Evolutionary conservation across 2,113 vertebrate species (phyloP), one percentile per base, ranked within the genome.

Genomic region (Coryphaenoides rupestris): DNA sequence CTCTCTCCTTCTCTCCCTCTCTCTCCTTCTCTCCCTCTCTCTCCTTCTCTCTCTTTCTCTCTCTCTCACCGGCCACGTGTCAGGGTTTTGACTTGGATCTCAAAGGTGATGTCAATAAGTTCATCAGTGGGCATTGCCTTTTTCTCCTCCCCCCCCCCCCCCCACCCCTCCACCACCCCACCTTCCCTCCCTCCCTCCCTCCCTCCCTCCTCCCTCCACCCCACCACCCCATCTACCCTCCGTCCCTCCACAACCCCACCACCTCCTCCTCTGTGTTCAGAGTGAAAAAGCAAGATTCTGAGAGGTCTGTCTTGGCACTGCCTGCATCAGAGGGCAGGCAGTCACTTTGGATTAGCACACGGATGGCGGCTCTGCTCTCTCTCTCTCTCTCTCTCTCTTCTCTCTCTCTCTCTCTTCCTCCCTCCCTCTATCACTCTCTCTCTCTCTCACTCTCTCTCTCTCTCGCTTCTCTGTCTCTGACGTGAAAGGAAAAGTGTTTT

Each of bases 311-410:
- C 66, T 75, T 60, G 45, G 65, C 66, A 77, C 78, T 86, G 70
- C 74, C 69, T 76, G 74, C 83, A 77, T 86, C 75, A 75, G 62
- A 74, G 81, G 77, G 82, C 80, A 82, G 78, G 85, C 86, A 85
- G 86, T 87, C 88, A 86, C 77, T 89, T 82, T 74, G 72, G 80
- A 86, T 89, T 88, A 89, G 79, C 85, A 66, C 81, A 86, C 77
- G 81, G 84, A 86, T 87, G 84, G 75, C 79, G 84, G 83, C 84
- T 86, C 86, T 73, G 77, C 76, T 65, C 28, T 81, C 73, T 58
- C 28, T 33, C 28, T 33, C 28, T 33, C 28, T 33, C 28, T 33
- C 28, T 33, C 28, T 33, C 28, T 33, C 28, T 33, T 33, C 28
- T 33, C 28, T 33, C 28, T 33, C 28, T 33, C 28, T 33, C 28